Evolutionary conservation across 2,113 vertebrate species (phyloP).

Genomic region (Pleuronectes platessa): DNA sequence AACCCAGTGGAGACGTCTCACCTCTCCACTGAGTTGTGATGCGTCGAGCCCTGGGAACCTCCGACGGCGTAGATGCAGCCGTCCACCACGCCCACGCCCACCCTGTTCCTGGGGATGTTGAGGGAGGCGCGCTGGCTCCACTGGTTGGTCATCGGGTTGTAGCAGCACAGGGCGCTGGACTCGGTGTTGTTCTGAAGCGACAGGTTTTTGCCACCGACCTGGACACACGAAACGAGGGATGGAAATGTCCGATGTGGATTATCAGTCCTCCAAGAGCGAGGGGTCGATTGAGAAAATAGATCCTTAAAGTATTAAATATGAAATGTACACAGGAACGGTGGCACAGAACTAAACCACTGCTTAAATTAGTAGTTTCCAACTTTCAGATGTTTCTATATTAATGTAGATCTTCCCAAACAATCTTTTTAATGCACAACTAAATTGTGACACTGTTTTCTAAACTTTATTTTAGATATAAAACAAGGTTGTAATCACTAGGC

Average conservation of each 20-base stretch:
- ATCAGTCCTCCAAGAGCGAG: too few species aligned
- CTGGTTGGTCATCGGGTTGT: constrained; percentile 88
- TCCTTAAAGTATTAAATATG: too few species aligned
- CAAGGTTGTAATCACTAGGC: too few species aligned
- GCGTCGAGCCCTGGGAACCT: constrained; percentile 82
- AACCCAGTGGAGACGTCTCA: constrained; percentile 47
- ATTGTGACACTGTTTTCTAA: too few species aligned
- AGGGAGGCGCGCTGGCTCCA: constrained; percentile 82
- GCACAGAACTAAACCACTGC: too few species aligned
- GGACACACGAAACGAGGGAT: not conserved
- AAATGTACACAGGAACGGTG: too few species aligned
- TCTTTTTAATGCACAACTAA: too few species aligned
- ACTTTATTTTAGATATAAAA: too few species aligned
- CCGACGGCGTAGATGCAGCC: constrained; percentile 85
- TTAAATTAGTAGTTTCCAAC: too few species aligned
- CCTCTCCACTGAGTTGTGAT: constrained; percentile 85
- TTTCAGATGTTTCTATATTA: too few species aligned
- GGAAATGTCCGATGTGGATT: not conserved
- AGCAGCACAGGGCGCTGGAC: constrained; percentile 81
- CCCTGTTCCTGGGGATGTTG: constrained; percentile 83
- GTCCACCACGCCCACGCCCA: constrained; percentile 84
- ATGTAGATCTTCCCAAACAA: too few species aligned
- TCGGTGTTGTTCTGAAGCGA: constrained; percentile 80
- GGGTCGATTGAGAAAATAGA: too few species aligned
- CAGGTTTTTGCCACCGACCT: constrained; percentile 84